Evolutionary conservation across 2,888 invertebrate species (phyloP), one percentile per base, ranked within the genome.

Genomic region (Gymnoscelis rufifasciata): DNA sequence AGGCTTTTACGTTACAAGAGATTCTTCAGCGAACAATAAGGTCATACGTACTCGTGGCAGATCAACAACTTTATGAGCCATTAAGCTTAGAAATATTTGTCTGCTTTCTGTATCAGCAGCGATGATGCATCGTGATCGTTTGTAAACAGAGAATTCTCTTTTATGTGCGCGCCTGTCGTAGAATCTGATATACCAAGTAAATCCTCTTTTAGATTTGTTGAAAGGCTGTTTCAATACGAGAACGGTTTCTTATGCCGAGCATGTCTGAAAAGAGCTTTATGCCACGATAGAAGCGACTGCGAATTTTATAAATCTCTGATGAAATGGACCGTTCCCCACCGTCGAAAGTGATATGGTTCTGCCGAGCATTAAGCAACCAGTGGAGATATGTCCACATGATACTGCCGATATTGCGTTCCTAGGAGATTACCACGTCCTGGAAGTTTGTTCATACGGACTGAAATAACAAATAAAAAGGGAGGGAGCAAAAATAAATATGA

Each of bases 381-480:
- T 59, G 56, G 65, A 71, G 70, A 69, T 73, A 68, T 67, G 69
- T 54, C 60, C 56, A 54, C 58, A 69, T 72, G 68, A 69, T 68
- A 65, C 65, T 59, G 55, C 51, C 51, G 67, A 78, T 80, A 80
- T 79, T 75, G 65, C 72, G 60, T 51, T 59, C 54, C 59, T 59
- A 48, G 55, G 56, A 69, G 75, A 77, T 79, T 77, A 75, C 68
- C 68, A 64, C 59, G 73, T 72, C 77, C n/a, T 74, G 68, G 54
- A 51, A 58, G 48, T 48, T 47, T 59, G 54, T 54, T 56, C 51
- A 53, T 55, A 43, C 47, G 19, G 30, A 50, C 35, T 29, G 46
- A 38, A 29, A 47, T n/a, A 33, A 15, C n/a, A 8, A 15, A 15
- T n/a, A n/a, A n/a, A n/a, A n/a, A n/a, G n/a, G n/a, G n/a, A n/a